phyloP scores from a whole-genome alignment of 2,888 invertebrate genomes.

The Tigriopus californicus region DNA sequence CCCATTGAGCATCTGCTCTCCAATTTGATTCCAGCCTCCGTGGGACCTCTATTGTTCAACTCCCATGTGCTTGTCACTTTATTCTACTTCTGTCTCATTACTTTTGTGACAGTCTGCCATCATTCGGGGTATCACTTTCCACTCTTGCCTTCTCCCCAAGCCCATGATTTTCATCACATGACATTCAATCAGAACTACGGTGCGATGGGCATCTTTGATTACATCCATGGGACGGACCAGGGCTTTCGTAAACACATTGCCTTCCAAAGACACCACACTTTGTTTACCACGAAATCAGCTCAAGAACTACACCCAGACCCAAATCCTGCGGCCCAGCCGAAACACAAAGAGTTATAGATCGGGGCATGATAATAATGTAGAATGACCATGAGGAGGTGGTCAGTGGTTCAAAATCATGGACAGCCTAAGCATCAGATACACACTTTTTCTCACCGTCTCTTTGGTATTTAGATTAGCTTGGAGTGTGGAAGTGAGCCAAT shows the following conservation, averaged over 20 bases:
- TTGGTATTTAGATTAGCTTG: too few species aligned
- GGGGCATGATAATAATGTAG: too few species aligned
- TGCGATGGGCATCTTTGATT: slow-evolving; percentile 57
- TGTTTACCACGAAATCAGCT: slow-evolving; percentile 26
- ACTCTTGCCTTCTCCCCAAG: slow-evolving; percentile 63
- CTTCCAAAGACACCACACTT: slow-evolving; percentile 42
- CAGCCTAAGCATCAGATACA: too few species aligned
- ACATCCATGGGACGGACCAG: slow-evolving; percentile 60
- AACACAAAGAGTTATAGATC: too few species aligned
- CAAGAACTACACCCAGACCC: slow-evolving; percentile 21
- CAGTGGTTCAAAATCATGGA: too few species aligned
- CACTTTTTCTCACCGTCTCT: too few species aligned
- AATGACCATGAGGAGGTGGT: too few species aligned
- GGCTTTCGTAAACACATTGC: slow-evolving; percentile 50
- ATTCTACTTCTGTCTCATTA: slow-evolving; percentile 60
- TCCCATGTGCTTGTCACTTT: slow-evolving; percentile 55
- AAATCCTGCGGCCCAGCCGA: too few species aligned
- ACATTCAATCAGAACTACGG: slow-evolving; percentile 38
- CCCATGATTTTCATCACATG: slow-evolving; percentile 69
- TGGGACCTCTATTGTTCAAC: slow-evolving; percentile 40
- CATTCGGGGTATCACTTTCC: slow-evolving; percentile 73
- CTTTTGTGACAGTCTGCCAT: slow-evolving; percentile 54
- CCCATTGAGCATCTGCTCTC: slow-evolving; percentile 53
- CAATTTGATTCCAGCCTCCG: slow-evolving; percentile 51
- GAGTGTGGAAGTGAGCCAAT: too few species aligned